Conservation (phyloP, 2,888 invertebrate species). For the Xestia ashworthii region DNA sequence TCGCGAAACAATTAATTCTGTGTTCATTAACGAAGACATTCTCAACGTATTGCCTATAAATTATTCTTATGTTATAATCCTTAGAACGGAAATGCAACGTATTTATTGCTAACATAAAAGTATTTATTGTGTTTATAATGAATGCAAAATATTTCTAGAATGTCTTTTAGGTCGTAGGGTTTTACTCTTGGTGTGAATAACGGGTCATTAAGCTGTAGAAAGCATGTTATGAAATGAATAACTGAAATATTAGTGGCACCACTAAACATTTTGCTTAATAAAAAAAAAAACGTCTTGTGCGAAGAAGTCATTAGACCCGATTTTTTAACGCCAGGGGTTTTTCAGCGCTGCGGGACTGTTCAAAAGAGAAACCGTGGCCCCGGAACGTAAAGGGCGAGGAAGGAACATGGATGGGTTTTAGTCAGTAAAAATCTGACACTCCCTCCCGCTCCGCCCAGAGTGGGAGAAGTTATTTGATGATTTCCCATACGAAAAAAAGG, state of each 20-base stretch:
- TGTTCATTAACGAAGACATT: slow-evolving; percentile 55
- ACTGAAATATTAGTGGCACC: neutral
- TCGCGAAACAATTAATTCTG: slow-evolving; percentile 56
- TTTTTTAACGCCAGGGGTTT: neutral
- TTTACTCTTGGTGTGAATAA: neutral
- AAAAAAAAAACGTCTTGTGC: neutral
- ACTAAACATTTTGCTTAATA: neutral
- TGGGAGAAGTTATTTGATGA: no score
- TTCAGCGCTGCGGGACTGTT: no score
- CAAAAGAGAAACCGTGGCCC: no score
- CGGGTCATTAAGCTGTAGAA: neutral
- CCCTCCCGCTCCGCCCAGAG: no score
- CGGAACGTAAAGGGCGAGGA: no score
- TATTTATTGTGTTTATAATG: slow-evolving; percentile 49
- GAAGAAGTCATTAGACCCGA: neutral
- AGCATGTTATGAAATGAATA: neutral
- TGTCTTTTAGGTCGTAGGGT: neutral
- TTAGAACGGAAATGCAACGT: slow-evolving; percentile 51
- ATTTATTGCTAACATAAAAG: slow-evolving; percentile 51
- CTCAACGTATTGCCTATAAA: slow-evolving; percentile 51
- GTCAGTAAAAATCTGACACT: no score
- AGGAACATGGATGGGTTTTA: no score
- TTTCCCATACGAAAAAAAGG: no score
- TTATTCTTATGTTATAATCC: slow-evolving; percentile 48
- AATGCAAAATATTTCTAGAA: slow-evolving; percentile 31